A percentile compares a stretch with the other conserved stretches of the same genome.
These are phyloP conservation scores for Diaperis boleti DNA, from an alignment of 2,888 invertebrate species.

Conservation along the genomic window DNA sequence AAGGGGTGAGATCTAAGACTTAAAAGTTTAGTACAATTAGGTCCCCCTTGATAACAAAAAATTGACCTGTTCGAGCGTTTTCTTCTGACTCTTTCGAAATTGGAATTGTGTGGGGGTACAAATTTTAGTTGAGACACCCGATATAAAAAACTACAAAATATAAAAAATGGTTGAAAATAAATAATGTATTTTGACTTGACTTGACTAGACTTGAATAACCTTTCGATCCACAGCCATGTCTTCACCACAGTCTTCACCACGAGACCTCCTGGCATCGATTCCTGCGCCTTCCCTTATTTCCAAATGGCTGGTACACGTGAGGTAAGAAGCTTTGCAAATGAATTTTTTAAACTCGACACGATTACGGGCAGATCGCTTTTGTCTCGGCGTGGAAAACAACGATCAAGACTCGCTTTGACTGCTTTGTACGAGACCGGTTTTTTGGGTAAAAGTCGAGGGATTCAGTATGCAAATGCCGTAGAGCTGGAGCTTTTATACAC, in stretches of 20 bases:
- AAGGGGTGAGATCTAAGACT: too few relatives aligned
- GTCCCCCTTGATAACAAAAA: too few relatives aligned
- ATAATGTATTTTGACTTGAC: constrained; percentile 1
- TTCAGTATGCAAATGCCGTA: constrained; percentile 21
- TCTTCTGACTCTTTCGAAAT: too few relatives aligned
- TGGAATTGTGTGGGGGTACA: too few relatives aligned
- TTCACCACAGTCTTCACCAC: constrained; percentile 4
- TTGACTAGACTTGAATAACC: constrained; percentile 14
- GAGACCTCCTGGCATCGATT: constrained; percentile 19
- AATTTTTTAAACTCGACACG: constrained; percentile 10
- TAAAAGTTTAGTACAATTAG: too few relatives aligned
- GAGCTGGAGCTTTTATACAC: constrained; percentile 14
- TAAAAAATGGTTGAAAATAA: too few relatives aligned
- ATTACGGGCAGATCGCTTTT: background rate
- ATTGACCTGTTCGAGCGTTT: too few relatives aligned
- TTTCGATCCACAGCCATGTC: constrained; percentile 1
- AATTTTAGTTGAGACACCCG: too few relatives aligned
- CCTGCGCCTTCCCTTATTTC: constrained; percentile 8
- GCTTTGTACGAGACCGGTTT: background rate
- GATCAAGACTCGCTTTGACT: background rate
- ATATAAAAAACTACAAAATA: too few relatives aligned
- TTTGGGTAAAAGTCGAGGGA: background rate
- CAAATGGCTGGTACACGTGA: constrained; percentile 7
- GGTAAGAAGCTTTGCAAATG: constrained; percentile 3
- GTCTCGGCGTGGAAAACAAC: background rate